These are phyloP conservation scores for Calameuta idolon DNA, from an alignment of 2,888 invertebrate species.

Conservation along the genomic window DNA sequence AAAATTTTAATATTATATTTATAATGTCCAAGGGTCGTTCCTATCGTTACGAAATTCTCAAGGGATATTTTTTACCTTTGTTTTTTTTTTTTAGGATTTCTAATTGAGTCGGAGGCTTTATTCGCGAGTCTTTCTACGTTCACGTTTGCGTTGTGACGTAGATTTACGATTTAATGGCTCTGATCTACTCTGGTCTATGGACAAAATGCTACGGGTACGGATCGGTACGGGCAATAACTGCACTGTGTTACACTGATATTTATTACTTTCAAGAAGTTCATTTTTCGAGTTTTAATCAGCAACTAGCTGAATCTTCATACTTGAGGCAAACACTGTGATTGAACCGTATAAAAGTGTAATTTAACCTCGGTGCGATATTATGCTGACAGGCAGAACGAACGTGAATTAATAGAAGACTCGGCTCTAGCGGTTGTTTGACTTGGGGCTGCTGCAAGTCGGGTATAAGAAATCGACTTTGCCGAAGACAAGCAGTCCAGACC, in stretches of 20 bases:
- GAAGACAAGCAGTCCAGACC: slow-evolving; percentile 4
- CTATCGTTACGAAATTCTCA: no score
- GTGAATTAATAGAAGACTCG: slow-evolving; percentile 20
- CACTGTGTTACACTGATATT: not conserved
- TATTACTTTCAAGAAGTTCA: not conserved
- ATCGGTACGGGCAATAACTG: not conserved
- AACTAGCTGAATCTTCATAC: not conserved
- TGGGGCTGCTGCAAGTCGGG: slow-evolving; percentile 8
- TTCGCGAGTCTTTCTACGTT: no score
- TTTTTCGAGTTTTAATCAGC: not conserved
- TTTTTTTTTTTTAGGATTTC: no score
- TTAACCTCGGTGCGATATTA: slow-evolving; percentile 1
- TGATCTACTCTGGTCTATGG: not conserved
- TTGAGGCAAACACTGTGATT: not conserved
- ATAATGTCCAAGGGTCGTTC: no score
- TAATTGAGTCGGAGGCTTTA: no score
- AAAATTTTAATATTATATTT: no score
- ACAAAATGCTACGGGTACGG: not conserved
- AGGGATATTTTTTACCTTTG: no score
- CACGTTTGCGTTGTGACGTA: no score
- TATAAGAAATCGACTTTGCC: slow-evolving; percentile 7
- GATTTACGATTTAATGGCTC: not conserved
- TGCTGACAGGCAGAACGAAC: slow-evolving; percentile 22
- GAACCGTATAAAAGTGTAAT: not conserved
- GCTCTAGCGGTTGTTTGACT: slow-evolving; percentile 24